Percentiles rank a stretch among this genome's conserved stretches.
Conservation (phyloP, 2,113 vertebrate genomes). For the Struthidea cinerea region DNA sequence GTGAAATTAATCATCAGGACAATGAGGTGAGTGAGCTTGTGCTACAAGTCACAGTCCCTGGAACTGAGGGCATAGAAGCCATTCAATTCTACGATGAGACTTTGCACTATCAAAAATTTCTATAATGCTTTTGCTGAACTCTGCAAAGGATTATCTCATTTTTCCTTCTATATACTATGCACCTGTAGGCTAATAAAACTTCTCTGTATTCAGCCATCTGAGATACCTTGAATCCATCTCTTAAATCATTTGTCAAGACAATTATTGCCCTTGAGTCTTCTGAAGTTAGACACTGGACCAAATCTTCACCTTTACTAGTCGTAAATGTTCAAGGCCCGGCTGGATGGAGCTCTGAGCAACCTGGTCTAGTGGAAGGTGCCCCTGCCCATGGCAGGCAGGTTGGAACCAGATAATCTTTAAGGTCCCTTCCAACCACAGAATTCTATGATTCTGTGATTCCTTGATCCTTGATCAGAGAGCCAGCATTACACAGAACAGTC, state of each 20-base stretch:
- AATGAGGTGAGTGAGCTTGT: conserved; percentile 78
- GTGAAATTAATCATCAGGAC: conserved; percentile 88
- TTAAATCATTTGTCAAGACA: neutral
- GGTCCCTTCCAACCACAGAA: neutral
- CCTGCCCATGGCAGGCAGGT: neutral
- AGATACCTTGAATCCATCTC: neutral
- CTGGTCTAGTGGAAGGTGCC: neutral
- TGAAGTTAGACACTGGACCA: neutral
- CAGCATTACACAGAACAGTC: neutral
- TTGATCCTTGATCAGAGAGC: neutral
- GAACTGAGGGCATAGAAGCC: neutral
- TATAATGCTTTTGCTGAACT: neutral
- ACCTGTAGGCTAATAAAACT: neutral
- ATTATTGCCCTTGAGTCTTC: neutral
- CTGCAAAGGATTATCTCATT: neutral
- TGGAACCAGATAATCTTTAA: neutral
- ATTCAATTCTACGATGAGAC: neutral
- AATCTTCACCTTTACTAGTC: neutral
- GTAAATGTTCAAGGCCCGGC: neutral
- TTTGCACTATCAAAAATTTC: neutral
- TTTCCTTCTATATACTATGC: rapidly evolving
- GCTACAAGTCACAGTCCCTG: neutral
- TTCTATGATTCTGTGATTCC: neutral
- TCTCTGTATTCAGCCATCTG: neutral
- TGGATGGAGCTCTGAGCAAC: neutral